Evolutionary conservation across 2,797 vertebrate genomes (phyloP).

Genomic region (Tangara arthus): DNA sequence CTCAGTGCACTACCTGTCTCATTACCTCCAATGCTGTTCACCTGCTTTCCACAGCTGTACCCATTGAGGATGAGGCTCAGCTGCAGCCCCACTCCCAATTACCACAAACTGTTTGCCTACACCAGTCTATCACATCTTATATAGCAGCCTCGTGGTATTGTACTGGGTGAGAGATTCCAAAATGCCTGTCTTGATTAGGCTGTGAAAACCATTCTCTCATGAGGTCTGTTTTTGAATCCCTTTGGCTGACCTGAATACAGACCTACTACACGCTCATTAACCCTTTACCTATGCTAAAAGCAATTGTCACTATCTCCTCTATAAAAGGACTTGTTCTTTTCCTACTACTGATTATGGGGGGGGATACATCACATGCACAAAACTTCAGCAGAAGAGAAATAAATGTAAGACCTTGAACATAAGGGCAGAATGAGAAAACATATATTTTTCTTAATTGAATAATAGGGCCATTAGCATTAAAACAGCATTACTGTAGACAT

Average conservation of each 20-base stretch:
- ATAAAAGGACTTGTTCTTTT: not conserved
- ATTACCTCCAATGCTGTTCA: too few relatives aligned
- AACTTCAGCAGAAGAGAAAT: not conserved
- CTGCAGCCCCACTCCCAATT: too few relatives aligned
- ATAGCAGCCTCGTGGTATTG: too few relatives aligned
- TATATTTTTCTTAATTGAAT: conserved; percentile 26
- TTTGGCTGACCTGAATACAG: not conserved
- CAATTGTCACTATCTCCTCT: not conserved
- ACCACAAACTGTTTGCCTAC: too few relatives aligned
- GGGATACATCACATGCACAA: not conserved
- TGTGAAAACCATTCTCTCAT: not conserved
- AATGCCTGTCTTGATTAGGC: not conserved
- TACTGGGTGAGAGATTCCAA: too few relatives aligned
- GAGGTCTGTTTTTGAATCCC: not conserved
- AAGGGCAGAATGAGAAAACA: not conserved
- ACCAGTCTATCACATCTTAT: too few relatives aligned
- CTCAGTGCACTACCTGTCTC: too few relatives aligned
- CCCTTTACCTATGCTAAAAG: not conserved
- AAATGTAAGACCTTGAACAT: not conserved
- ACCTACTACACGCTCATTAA: not conserved
- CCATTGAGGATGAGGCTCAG: too few relatives aligned
- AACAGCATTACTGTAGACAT: not conserved
- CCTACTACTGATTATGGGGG: not conserved
- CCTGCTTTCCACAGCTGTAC: too few relatives aligned
- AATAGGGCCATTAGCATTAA: not conserved